These are phyloP conservation scores for Oligia strigilis DNA, from an alignment of 2,888 invertebrate genomes.

Conservation along the genomic window DNA sequence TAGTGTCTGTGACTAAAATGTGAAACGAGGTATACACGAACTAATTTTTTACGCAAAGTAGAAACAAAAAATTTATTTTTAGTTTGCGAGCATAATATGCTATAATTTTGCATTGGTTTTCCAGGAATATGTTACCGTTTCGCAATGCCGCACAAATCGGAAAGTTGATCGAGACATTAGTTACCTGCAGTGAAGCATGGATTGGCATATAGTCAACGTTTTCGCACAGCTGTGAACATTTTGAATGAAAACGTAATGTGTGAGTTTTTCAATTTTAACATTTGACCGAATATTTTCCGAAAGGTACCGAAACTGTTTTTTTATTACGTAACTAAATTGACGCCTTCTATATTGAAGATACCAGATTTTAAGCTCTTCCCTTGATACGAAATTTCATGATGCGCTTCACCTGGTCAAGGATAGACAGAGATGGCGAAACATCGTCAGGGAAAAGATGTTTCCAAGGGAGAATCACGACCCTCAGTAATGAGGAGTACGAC, in stretches of 20 bases:
- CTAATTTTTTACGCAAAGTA: not conserved
- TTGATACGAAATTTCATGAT: no score
- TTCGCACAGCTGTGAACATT: constrained; percentile 7
- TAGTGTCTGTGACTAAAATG: not conserved
- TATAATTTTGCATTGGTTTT: not conserved
- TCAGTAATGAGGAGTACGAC: no score
- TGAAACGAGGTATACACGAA: no score
- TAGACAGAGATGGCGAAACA: no score
- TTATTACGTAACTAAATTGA: not conserved
- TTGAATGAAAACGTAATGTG: not conserved
- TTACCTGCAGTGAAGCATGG: not conserved
- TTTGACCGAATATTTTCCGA: not conserved
- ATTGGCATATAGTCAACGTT: constrained; percentile 12
- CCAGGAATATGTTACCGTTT: constrained; percentile 1
- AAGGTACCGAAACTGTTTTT: not conserved
- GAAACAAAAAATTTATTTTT: not conserved
- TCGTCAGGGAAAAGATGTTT: no score
- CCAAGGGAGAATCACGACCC: no score
- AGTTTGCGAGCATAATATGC: not conserved
- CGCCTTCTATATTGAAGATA: not conserved
- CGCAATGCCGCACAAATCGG: not conserved
- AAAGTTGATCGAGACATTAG: constrained; percentile 20
- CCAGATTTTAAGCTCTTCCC: no score
- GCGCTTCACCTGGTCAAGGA: no score
- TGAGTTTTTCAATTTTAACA: not conserved